phyloP scores from a whole-genome alignment of 2,797 vertebrate genomes.

The Rhabdomys pumilio region DNA sequence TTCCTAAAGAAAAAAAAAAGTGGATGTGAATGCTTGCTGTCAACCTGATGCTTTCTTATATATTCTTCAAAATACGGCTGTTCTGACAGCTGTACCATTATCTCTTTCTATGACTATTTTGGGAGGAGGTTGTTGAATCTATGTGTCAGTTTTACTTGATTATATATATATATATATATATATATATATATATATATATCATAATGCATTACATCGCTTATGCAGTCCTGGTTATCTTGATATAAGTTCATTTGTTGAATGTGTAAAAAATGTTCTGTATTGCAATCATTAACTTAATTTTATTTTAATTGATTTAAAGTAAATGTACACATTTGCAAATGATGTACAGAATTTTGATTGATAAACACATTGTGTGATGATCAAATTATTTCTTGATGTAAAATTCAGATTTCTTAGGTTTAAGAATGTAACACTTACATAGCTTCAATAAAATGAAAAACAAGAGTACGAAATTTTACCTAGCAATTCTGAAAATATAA shows the following conservation, averaged over 20 bases:
- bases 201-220: neutral
- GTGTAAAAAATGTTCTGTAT: neutral
- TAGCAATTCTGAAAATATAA: neutral
- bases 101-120: neutral
- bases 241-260: neutral
- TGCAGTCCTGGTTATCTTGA: neutral
- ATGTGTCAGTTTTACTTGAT: neutral
- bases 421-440: neutral
- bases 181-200: neutral
- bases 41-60: neutral
- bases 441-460: neutral
- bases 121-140: neutral
- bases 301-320: neutral
- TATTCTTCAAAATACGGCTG: neutral
- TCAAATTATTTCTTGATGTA: neutral
- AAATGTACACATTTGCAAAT: neutral
- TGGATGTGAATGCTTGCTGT: neutral
- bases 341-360: neutral
- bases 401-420: neutral
- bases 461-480: neutral
- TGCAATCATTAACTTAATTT: neutral
- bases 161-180: too few relatives aligned
- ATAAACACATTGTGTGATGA: neutral
- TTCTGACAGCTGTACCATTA: neutral
- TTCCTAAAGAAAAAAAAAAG: conserved; percentile 59